Base-by-base conservation (phyloP, 2,888 invertebrate genomes). In the Ormia ochracea region DNA sequence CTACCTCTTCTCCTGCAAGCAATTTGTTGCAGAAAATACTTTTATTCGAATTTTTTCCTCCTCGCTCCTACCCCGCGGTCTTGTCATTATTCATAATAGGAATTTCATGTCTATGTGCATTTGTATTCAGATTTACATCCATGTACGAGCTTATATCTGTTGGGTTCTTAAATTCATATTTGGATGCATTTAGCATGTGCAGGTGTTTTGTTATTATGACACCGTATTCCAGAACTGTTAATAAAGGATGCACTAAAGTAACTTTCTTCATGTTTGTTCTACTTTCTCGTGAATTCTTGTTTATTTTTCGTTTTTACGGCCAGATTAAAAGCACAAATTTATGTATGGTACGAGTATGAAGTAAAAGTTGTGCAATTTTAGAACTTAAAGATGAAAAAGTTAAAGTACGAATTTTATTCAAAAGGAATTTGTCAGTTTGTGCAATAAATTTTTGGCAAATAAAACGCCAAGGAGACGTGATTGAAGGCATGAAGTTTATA, bases 161-260 rank as follows among this genome's bases (percentile, higher is more conserved):
- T 17, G 10, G 12, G 36, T 21, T 26, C n/a, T 31, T 26, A 36
- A 58, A 70, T 70, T 65, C 36, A 72, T 58, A 69, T 70, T 65
- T 77, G 58, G 65, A 56, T 68, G 31, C 48, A 66, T 58, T 56
- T 68, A 74, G 50, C 63, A 63, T 56, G 36, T 73, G 68, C 63
- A 78, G 73, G 73, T 69, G 69, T 69, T 63, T 59, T 52, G 52
- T 72, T 78, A 72, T 66, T 78, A 74, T 58, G 56, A 45, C 68
- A 69, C 68, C 48, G 48, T 78, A 63, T 56, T 58, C 48, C 78
- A 56, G 45, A 78, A 68, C 21, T 54, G 61, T 73, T 61, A 59
- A 73, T 78, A 73, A 73, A 78, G 66, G 19, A 17, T 78, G 66
- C 73, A 61, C 38, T 73, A 31, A 54, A 73, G 56, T 50, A 56